Conservation (phyloP, 2,797 vertebrate species). For the Euphonia xanthogaster region DNA sequence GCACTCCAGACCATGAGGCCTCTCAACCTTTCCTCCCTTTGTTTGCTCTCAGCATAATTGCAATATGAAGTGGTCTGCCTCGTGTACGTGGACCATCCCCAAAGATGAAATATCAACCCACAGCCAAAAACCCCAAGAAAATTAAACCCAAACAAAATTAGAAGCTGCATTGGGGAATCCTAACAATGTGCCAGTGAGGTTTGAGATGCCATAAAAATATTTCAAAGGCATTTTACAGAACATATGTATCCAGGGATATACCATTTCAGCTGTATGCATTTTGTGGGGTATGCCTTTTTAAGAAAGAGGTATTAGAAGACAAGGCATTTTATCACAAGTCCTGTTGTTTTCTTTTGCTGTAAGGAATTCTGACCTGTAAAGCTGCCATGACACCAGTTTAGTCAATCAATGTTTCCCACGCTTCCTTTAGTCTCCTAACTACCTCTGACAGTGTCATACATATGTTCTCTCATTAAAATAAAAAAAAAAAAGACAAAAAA, state of each 20-base stretch:
- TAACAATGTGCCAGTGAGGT: background rate
- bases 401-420: accelerated
- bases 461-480: background rate
- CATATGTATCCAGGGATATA: background rate
- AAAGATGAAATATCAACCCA: background rate
- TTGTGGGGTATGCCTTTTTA: background rate
- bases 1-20: background rate
- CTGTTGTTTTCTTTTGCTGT: background rate
- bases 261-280: background rate
- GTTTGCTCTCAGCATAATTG: background rate
- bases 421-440: background rate
- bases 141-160: background rate
- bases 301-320: background rate
- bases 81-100: accelerated
- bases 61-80: background rate
- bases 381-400: background rate
- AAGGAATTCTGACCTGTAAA: background rate
- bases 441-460: background rate
- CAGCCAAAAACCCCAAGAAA: background rate
- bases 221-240: background rate
- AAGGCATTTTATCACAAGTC: background rate
- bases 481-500: background rate
- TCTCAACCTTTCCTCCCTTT: background rate
- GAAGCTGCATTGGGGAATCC: accelerated
- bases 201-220: background rate